phyloP scores from a whole-genome alignment of 2,113 vertebrate species.

The Lasiurus cinereus region DNA sequence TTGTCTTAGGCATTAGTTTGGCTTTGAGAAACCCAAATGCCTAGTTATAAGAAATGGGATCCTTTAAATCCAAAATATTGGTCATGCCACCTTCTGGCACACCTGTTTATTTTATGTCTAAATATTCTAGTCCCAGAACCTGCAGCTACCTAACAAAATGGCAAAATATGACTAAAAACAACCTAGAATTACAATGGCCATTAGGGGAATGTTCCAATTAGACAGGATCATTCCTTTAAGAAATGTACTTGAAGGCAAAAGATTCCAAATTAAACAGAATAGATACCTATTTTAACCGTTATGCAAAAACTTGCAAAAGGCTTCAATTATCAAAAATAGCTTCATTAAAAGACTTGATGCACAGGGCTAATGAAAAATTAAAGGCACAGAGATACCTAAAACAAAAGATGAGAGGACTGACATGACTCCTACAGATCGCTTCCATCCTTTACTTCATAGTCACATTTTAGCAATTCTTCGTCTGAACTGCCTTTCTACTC shows the following conservation, averaged over 20 bases:
- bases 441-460: not conserved
- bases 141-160: not conserved
- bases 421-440: not conserved
- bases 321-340: not conserved
- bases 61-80: slow-evolving; percentile 7
- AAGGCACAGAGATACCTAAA: not conserved
- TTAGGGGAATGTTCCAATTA: not conserved
- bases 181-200: not conserved
- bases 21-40: not conserved
- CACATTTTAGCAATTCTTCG: not conserved
- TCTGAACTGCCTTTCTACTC: not conserved
- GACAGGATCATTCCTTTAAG: not conserved
- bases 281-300: not conserved
- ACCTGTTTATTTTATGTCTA: not conserved
- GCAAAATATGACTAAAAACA: not conserved
- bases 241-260: not conserved
- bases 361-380: not conserved
- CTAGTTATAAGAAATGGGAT: not conserved
- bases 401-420: not conserved
- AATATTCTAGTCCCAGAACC: not conserved
- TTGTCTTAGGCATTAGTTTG: not conserved
- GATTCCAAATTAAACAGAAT: not conserved
- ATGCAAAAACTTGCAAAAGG: not conserved
- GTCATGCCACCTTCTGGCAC: not conserved
- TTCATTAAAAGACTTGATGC: not conserved